Conservation (phyloP, 2,797 vertebrate species). For the Benthosema pterotum region DNA sequence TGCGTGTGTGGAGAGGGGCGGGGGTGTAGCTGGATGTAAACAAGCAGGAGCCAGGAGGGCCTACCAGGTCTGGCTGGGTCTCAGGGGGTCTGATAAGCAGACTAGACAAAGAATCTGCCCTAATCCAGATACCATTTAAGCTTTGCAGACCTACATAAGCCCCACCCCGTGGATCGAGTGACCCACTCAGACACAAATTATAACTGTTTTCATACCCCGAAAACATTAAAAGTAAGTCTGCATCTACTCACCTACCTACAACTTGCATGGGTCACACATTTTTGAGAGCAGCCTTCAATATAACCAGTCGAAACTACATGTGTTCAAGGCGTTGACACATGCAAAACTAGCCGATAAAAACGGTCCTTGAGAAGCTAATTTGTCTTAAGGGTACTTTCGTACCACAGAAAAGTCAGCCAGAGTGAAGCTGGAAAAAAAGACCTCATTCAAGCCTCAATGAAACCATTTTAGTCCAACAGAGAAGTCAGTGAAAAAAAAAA, state of each 20-base stretch:
- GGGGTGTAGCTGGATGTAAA: constrained; percentile 48
- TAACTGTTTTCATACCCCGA: not conserved
- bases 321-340: constrained; percentile 19
- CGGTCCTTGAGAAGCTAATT: constrained; percentile 19
- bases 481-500: constrained; percentile 5
- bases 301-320: not conserved
- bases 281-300: constrained; percentile 7
- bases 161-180: constrained; percentile 24
- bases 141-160: constrained; percentile 43
- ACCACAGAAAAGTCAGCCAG: not conserved
- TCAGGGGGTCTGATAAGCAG: constrained; percentile 45
- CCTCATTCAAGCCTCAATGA: constrained; percentile 29
- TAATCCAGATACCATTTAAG: constrained; percentile 71
- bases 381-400: constrained; percentile 3
- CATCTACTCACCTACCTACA: not conserved
- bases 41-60: constrained; percentile 46
- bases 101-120: constrained; percentile 72
- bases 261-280: not conserved
- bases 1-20: constrained; percentile 23
- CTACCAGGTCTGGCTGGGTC: constrained; percentile 28
- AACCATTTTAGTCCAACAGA: constrained; percentile 2
- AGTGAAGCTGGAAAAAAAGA: constrained; percentile 3
- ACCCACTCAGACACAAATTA: constrained; percentile 7
- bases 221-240: constrained; percentile 21
- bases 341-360: constrained; percentile 18